Conservation (phyloP, 2,797 vertebrate species). For the Denticeps clupeoides region DNA sequence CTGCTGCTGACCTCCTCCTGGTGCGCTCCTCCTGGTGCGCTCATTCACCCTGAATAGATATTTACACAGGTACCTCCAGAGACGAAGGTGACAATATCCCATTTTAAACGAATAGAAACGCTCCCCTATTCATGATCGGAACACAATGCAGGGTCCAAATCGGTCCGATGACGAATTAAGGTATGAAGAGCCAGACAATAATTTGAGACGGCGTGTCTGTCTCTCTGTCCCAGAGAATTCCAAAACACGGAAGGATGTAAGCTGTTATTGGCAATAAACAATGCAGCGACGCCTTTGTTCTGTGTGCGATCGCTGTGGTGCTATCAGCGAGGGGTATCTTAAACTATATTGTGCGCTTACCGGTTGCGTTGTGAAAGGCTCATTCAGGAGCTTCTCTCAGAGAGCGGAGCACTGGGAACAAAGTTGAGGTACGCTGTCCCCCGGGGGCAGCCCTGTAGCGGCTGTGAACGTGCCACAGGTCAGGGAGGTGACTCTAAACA, state of each 20-base stretch:
- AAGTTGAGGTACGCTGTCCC: neutral
- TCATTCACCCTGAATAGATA: too few relatives aligned
- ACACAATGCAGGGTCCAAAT: constrained; percentile 49
- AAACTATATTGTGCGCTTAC: constrained; percentile 56
- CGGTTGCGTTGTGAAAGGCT: constrained; percentile 47
- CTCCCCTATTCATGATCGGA: constrained; percentile 14
- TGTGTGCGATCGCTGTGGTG: constrained; percentile 42
- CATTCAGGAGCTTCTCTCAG: constrained; percentile 39
- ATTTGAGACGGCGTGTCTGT: constrained; percentile 57
- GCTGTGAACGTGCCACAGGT: constrained; percentile 73
- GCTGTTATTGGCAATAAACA: constrained; percentile 61
- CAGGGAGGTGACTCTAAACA: constrained; percentile 60
- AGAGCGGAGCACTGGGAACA: constrained; percentile 1
- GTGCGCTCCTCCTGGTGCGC: too few relatives aligned
- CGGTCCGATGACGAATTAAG: constrained; percentile 44
- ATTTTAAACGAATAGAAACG: neutral
- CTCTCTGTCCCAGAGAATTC: constrained; percentile 46
- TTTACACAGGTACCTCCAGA: too few relatives aligned
- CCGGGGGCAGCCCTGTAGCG: constrained; percentile 32
- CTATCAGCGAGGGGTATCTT: constrained; percentile 60
- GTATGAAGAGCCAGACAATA: constrained; percentile 33
- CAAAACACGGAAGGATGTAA: constrained; percentile 67
- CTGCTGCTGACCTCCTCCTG: too few relatives aligned
- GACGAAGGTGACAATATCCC: neutral
- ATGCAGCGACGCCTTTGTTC: constrained; percentile 58